These are phyloP conservation scores for Protophormia terraenovae DNA, from an alignment of 2,888 invertebrate genomes.

Conservation along the genomic window DNA sequence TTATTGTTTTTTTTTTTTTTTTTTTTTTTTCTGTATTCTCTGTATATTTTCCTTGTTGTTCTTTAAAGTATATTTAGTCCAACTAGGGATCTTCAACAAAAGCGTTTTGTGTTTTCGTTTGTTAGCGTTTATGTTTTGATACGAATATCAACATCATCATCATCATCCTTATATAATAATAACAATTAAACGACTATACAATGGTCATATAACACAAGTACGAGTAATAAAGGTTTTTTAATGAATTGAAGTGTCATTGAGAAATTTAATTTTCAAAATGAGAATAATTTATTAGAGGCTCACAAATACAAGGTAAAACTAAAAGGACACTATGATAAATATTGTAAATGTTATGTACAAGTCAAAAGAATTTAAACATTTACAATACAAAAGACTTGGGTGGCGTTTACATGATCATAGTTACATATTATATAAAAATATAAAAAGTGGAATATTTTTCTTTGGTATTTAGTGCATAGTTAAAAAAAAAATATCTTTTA, in stretches of 20 bases:
- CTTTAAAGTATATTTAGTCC: conserved; percentile 35
- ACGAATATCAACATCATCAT: conserved; percentile 5
- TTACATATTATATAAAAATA: neutral
- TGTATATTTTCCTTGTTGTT: neutral
- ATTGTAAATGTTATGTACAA: neutral
- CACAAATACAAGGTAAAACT: neutral
- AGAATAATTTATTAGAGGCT: conserved; percentile 20
- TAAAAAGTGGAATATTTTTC: neutral
- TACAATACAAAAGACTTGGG: neutral
- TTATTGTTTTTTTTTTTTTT: too few relatives aligned
- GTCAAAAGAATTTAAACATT: neutral
- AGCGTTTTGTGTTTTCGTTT: conserved; percentile 25
- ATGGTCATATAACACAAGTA: conserved; percentile 22
- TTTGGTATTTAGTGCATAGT: too few relatives aligned
- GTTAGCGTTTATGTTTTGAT: conserved; percentile 12
- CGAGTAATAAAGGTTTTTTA: conserved; percentile 41
- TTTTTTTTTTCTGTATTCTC: too few relatives aligned
- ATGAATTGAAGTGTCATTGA: conserved; percentile 63
- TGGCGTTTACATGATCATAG: neutral
- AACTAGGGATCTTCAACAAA: conserved; percentile 48
- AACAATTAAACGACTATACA: neutral
- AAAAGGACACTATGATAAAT: conserved; percentile 13
- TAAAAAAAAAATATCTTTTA: too few relatives aligned
- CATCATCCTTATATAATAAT: conserved; percentile 16
- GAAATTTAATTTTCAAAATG: conserved; percentile 36